Evolutionary conservation across 2,797 vertebrate species (phyloP).

Genomic region (Falco berigora): DNA sequence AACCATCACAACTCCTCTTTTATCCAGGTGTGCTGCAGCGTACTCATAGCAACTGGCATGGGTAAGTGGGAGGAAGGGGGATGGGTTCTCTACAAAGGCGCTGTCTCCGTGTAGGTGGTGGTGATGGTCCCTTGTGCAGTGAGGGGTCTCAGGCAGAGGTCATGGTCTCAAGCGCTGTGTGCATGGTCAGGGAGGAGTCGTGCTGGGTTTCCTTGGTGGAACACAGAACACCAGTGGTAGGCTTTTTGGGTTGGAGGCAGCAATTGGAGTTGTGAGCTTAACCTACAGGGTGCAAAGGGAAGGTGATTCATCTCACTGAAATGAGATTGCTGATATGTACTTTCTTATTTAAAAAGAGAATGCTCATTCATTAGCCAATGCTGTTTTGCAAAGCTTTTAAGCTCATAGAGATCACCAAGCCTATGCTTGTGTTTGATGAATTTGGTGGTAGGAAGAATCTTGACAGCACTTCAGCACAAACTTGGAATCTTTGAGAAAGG

Average conservation of each 20-base stretch:
- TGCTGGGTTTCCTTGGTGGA: not conserved
- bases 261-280: not conserved
- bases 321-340: not conserved
- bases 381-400: not conserved
- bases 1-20: not conserved
- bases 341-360: not conserved
- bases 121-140: no score
- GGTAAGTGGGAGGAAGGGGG: not conserved
- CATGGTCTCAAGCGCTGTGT: rapidly evolving
- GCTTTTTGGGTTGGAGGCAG: not conserved
- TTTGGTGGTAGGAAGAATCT: not conserved
- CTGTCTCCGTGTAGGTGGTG: rapidly evolving
- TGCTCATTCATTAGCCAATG: not conserved
- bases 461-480: not conserved
- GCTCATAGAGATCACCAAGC: not conserved
- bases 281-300: not conserved
- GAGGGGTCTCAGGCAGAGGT: not conserved
- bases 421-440: not conserved
- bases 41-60: rapidly evolving
- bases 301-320: not conserved
- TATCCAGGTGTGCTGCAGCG: rapidly evolving
- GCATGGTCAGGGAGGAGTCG: not conserved
- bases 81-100: rapidly evolving
- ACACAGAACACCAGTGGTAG: not conserved
- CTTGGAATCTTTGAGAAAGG: not conserved